These are phyloP conservation scores for Oxycera nigricornis DNA, from an alignment of 2,888 invertebrate genomes.

Conservation along the genomic window DNA sequence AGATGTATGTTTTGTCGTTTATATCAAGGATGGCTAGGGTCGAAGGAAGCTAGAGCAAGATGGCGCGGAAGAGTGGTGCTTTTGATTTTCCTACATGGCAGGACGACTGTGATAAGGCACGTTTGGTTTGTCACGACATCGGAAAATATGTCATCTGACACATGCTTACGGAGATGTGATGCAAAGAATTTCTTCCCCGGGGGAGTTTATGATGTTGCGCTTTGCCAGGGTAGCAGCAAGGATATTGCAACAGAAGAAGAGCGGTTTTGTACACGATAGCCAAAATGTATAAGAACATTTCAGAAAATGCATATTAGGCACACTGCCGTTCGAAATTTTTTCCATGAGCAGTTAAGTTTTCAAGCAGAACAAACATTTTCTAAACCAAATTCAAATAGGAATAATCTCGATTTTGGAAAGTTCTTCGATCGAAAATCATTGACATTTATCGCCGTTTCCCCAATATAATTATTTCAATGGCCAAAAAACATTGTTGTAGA, in stretches of 20 bases:
- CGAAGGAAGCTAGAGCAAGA: background rate
- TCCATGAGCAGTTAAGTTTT: too few relatives aligned
- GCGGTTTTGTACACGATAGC: too few relatives aligned
- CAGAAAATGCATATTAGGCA: too few relatives aligned
- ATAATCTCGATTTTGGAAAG: too few relatives aligned
- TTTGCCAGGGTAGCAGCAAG: background rate
- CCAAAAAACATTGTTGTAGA: too few relatives aligned
- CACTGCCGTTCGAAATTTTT: too few relatives aligned
- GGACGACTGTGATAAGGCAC: slow-evolving; percentile 20
- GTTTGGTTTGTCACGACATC: background rate
- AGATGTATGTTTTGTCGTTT: background rate
- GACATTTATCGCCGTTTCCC: too few relatives aligned
- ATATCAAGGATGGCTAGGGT: background rate
- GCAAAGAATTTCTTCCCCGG: background rate
- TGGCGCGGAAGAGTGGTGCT: background rate
- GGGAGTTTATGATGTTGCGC: slow-evolving; percentile 6
- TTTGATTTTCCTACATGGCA: slow-evolving; percentile 4
- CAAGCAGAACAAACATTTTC: too few relatives aligned
- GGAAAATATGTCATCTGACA: slow-evolving; percentile 8
- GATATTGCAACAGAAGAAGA: background rate
- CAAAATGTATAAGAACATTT: too few relatives aligned
- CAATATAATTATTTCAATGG: too few relatives aligned
- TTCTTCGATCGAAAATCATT: too few relatives aligned
- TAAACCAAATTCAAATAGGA: too few relatives aligned
- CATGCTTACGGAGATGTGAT: background rate